Percentiles rank a stretch among this genome's conserved stretches.
Evolutionary conservation across 2,113 vertebrate species (phyloP).

Genomic region (Synodontis membranacea): DNA sequence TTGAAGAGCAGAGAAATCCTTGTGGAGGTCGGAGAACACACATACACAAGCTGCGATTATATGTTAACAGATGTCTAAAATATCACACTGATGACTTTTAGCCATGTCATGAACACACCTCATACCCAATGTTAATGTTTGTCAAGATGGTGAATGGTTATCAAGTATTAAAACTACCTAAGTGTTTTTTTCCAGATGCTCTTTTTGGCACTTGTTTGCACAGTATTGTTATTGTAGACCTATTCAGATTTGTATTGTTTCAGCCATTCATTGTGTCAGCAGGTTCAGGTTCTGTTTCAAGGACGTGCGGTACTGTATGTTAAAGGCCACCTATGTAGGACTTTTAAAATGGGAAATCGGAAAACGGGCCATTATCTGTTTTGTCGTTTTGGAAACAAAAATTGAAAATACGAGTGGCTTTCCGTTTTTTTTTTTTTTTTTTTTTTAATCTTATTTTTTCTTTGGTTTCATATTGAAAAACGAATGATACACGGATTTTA

Average conservation of each 20-base stretch:
- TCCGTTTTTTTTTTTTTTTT: too few relatives aligned
- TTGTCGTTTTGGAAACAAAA: too few relatives aligned
- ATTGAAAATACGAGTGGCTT: too few relatives aligned
- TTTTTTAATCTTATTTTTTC: too few relatives aligned
- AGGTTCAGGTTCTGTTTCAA: background rate
- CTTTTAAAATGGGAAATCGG: too few relatives aligned
- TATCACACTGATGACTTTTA: background rate
- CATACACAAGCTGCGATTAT: background rate
- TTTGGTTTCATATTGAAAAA: too few relatives aligned
- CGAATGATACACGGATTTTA: too few relatives aligned
- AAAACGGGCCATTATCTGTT: too few relatives aligned
- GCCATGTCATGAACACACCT: background rate
- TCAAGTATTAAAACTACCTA: background rate
- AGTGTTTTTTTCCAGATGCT: background rate
- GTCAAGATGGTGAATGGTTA: background rate
- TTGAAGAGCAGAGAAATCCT: slow-evolving; percentile 78
- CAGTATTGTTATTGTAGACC: slow-evolving; percentile 10
- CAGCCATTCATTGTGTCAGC: background rate
- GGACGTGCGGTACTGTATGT: background rate
- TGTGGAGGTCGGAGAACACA: slow-evolving; percentile 71
- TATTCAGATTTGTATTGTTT: background rate
- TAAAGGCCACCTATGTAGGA: too few relatives aligned
- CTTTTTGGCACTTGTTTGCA: background rate
- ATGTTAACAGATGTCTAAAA: background rate
- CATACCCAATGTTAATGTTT: slow-evolving; percentile 2